Base-by-base conservation (phyloP, 1,140 invertebrate species). In the Heliconius melpomene region DNA sequence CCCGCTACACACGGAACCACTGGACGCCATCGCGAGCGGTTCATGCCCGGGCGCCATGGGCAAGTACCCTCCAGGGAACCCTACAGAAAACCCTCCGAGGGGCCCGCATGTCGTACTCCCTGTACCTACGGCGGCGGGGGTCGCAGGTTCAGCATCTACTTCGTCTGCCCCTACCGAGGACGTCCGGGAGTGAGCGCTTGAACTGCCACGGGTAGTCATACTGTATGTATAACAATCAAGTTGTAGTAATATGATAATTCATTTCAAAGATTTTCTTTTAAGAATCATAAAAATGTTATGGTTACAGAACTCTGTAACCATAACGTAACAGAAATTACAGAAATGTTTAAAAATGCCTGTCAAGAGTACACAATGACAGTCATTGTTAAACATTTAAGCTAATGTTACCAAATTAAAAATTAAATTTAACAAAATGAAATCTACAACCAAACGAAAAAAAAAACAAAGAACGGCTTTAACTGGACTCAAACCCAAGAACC, bases 1-100 rank as follows among this genome's bases (percentile, higher is more conserved):
- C 3, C 97, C 97, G 16, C 97, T 97, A 38, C 97, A 97, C 1
- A 97, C 95, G 40, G 97, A 97, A 85, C 96, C 97, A 83, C 95
- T 96, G 84, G 96, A 95, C 94, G 87, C 88, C 16, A 87, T 74
- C 36, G 78, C 78, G 32, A 84, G 66, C 13, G 82, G 84, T 46
- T 86, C 84, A 83, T 85, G 86, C 0, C 80, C 86, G n/a, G 90
- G 90, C 71, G 84, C 89, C 91, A 93, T 93, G 75, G 89, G 88
- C 60, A 93, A 79, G 86, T 93, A 93, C 8, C 91, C 91, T 75
- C 86, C 88, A 71, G 84, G 80, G 26, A 77, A 76, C 11, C 91
- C 91, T 74, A 85, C 88, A 66, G 84, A 79, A 26, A 78, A 78
- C 8, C 91, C 91, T 74, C 86, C 88, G 72, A 84, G 11, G 11